Conservation (phyloP, 2,113 vertebrate species). For the Numenius arquata region DNA sequence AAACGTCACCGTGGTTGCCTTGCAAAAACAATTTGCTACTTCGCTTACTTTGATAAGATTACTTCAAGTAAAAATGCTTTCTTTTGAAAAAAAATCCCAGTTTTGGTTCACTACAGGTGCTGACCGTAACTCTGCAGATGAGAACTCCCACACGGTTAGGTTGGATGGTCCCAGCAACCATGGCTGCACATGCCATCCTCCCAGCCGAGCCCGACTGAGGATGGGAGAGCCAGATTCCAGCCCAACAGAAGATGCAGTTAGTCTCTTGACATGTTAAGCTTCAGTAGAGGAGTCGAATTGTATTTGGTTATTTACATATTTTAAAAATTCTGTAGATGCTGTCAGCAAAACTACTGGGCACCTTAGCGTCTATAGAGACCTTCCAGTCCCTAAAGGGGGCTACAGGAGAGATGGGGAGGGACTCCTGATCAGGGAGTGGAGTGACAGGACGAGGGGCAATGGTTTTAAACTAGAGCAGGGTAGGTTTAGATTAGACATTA, state of each 20-base stretch:
- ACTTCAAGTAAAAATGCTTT: not conserved
- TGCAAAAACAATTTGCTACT: not conserved
- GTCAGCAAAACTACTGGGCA: not conserved
- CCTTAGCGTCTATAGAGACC: not conserved
- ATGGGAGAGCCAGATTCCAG: not conserved
- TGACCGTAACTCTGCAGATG: not conserved
- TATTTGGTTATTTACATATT: not conserved
- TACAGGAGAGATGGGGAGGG: no score
- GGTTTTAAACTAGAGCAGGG: no score
- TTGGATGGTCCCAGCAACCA: not conserved
- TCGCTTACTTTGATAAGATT: not conserved
- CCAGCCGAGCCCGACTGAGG: not conserved
- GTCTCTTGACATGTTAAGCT: not conserved
- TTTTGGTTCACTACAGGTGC: not conserved
- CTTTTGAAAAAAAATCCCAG: not conserved
- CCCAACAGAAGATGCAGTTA: not conserved
- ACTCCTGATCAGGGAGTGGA: no score
- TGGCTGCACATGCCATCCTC: rapidly evolving
- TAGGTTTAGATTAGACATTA: no score
- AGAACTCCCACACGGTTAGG: not conserved
- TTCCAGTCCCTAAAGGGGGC: no score
- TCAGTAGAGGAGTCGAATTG: not conserved
- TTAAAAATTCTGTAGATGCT: not conserved
- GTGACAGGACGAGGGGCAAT: no score
- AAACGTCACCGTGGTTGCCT: not conserved